A percentile compares a stretch with the other conserved stretches of the same genome.
Conservation (phyloP, 2,888 invertebrate genomes). For the Scaptomyza polygonia region DNA sequence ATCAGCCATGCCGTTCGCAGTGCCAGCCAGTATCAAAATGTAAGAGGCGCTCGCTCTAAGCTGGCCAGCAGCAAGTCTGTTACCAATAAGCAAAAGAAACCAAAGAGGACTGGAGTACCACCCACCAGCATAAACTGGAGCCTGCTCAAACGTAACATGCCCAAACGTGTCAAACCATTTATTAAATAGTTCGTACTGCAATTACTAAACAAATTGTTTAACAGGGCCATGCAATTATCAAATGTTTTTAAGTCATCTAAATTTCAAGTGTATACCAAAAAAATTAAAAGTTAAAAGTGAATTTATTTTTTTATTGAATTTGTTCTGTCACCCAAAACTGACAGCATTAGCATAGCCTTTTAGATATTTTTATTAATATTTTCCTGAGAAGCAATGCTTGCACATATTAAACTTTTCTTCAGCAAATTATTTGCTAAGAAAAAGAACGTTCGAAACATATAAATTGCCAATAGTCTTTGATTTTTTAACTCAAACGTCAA, state of each 20-base stretch:
- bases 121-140: slow-evolving; percentile 67
- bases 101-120: neutral
- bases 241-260: neutral
- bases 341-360: too few species aligned
- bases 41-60: slow-evolving; percentile 49
- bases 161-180: slow-evolving; percentile 30
- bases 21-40: slow-evolving; percentile 60
- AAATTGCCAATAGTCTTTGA: too few species aligned
- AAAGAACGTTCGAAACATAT: too few species aligned
- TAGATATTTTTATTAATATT: too few species aligned
- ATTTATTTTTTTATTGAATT: too few species aligned
- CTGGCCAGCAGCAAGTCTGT: slow-evolving; percentile 18
- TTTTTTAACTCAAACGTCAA: too few species aligned
- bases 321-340: too few species aligned
- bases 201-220: too few species aligned
- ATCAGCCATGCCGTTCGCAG: slow-evolving; percentile 50
- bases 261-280: slow-evolving; percentile 3
- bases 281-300: neutral
- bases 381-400: too few species aligned
- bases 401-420: too few species aligned
- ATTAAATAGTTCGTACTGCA: slow-evolving; percentile 22
- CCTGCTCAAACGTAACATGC: slow-evolving; percentile 62
- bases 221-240: neutral
- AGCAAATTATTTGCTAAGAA: too few species aligned
- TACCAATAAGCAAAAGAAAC: slow-evolving; percentile 34